Evolutionary conservation across 2,113 vertebrate genomes (phyloP).

Genomic region (Emberiza fucata): DNA sequence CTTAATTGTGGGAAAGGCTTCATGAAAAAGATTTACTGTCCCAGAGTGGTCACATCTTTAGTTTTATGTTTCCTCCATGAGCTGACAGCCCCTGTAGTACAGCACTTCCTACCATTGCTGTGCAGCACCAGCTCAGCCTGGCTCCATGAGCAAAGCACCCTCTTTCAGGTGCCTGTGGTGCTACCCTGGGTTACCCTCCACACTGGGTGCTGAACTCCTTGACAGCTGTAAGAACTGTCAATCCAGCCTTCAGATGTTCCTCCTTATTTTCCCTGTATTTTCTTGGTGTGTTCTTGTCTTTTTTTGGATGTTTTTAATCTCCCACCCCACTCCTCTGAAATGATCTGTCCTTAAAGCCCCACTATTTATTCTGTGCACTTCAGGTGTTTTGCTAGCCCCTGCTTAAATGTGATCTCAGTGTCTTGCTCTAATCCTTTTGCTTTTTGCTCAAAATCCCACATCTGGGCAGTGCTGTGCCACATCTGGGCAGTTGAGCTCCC

Average conservation of each 20-base stretch:
- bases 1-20: conserved; percentile 64
- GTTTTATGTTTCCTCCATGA: conserved; percentile 62
- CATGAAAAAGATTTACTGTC: conserved; percentile 63
- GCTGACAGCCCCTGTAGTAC: background rate
- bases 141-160: background rate
- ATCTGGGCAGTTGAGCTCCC: background rate
- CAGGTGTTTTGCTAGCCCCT: background rate
- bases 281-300: background rate
- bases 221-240: background rate
- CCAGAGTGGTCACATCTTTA: conserved; percentile 62
- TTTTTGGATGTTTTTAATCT: background rate
- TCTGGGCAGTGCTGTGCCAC: background rate
- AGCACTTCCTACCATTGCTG: conserved; percentile 12
- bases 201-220: background rate
- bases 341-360: background rate
- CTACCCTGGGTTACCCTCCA: background rate
- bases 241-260: background rate
- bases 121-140: background rate
- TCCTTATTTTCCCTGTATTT: background rate
- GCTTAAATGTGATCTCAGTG: accelerated
- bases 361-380: background rate
- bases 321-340: background rate
- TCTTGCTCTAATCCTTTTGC: background rate
- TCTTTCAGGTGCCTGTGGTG: background rate
- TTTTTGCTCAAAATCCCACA: background rate